These are phyloP conservation scores for Acanthurus tractus DNA, from an alignment of 2,797 vertebrate genomes.

Conservation along the genomic window DNA sequence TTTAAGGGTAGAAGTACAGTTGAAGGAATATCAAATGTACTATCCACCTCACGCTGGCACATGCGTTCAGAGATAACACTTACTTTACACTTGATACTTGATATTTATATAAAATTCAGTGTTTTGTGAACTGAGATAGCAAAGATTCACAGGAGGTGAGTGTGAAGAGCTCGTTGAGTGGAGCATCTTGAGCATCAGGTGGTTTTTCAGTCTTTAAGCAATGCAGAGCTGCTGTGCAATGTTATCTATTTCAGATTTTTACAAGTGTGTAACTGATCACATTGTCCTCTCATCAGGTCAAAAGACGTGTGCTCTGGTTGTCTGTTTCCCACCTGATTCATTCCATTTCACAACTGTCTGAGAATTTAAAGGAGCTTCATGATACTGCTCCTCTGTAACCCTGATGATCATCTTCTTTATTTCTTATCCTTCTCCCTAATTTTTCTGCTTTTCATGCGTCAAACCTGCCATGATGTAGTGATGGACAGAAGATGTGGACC, in stretches of 20 bases:
- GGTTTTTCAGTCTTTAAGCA: constrained; percentile 1
- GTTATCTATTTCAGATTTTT: background rate
- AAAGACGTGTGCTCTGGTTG: constrained; percentile 2
- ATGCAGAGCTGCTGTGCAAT: background rate
- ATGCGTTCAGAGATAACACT: background rate
- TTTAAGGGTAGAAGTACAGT: too few relatives aligned
- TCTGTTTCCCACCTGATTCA: constrained; percentile 10
- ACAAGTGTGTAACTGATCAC: background rate
- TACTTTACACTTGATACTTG: background rate
- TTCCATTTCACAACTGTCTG: constrained; percentile 15
- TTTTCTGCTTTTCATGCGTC: constrained; percentile 5
- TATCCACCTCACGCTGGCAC: too few relatives aligned
- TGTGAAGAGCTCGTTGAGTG: background rate
- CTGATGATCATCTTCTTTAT: background rate
- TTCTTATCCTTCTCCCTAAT: background rate
- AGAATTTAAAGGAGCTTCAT: background rate
- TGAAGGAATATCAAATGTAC: too few relatives aligned
- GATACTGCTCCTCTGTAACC: background rate
- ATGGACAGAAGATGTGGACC: background rate
- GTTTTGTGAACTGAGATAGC: background rate
- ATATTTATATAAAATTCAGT: constrained; percentile 5
- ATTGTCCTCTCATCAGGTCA: constrained; percentile 10
- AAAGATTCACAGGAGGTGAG: background rate
- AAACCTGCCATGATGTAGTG: background rate
- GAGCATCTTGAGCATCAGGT: background rate